Evolutionary conservation across 2,888 invertebrate species (phyloP), one percentile per base, ranked within the genome.

Genomic region (Oegoconia quadripuncta): DNA sequence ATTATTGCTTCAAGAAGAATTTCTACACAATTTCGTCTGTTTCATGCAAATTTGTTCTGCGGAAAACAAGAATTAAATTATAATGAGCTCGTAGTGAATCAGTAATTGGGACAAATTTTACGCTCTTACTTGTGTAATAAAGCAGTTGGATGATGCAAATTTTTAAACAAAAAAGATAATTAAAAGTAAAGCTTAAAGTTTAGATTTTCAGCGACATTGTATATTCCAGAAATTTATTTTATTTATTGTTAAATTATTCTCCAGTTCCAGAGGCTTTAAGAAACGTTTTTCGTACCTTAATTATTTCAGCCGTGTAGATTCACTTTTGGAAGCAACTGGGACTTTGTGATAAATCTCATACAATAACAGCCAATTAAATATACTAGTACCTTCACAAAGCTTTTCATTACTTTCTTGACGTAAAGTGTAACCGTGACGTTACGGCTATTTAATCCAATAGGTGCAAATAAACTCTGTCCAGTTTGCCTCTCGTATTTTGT

Each of bases 1-100:
- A 20, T 5, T 27, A 27, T 27, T 27, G 27, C 27, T 3, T 27
- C 27, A 8, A 6, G 7, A n/a, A 13, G 27, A 7, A 27, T 27
- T 27, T 12, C 27, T 14, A n/a, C 27, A 27, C 13, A 12, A 14
- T 27, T 12, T 13, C 12, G 27, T 25, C 28, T 13, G 8, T 11
- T 34, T 34, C 34, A 34, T 30, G 43, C 42, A 42, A 37, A 50
- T 52, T 48, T 38, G 44, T 46, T 45, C 42, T 44, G 40, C 29
- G 30, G 37, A 35, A 42, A 17, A 11, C n/a, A 28, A 43, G 33
- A 34, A 42, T 42, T 25, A 37, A 37, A 36, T 34, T 35, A 47
- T 41, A 46, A 44, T 41, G 40, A 48, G 34, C 34, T 34, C 38
- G 22, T n/a, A 34, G 11, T 34, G 34, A 34, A 25, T 34, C 26